Base-by-base conservation (phyloP, 2,797 vertebrate species). In the Gymnodraco acuticeps region DNA sequence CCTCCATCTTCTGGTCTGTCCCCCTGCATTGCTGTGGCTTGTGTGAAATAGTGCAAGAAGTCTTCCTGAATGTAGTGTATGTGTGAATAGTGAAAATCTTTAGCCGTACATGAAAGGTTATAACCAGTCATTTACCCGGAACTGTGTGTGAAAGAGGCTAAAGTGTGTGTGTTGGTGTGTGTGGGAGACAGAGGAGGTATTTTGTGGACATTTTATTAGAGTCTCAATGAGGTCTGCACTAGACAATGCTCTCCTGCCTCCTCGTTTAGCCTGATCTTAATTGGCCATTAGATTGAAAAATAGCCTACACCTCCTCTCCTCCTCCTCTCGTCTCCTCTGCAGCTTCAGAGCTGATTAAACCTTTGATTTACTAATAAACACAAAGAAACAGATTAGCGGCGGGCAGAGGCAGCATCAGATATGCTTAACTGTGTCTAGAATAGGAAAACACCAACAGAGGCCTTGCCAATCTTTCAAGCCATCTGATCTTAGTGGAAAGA, bases 211-310 rank as follows among this genome's bases (percentile, higher is more conserved):
- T 92, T 92, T 90, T 90, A 87, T 86, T 89, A 77, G 84, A 86
- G 82, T 86, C 90, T 93, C 90, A 86, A 82, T 75, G 87, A 93
- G 92, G 88, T 90, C 88, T 86, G 74, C 85, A 74, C 72, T 78
- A 93, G 89, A 93, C 90, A 88, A 85, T 87, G 88, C 91, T 93
- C 91, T 91, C 90, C 93, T 89, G 89, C 89, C 87, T 93, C 90
- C 89, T 94, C 86, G 70, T 94, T 93, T 94, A 95, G 91, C 88
- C 83, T 83, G 82, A 89, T 90, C 92, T 93, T 95, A 95, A 94
- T 95, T 95, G 93, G 93, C 92, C 92, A 94, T 95, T 95, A 95
- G 93, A 86, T 91, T 94, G 91, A 94, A 92, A 93, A 94, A 94
- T 92, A 91, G 93, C 78, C 82, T 78, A 43, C 82, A 81, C 84